A percentile compares a stretch with the other conserved stretches of the same genome.
These are phyloP conservation scores for Acromyrmex charruanus DNA, from an alignment of 1,140 invertebrate genomes.

Conservation along the genomic window DNA sequence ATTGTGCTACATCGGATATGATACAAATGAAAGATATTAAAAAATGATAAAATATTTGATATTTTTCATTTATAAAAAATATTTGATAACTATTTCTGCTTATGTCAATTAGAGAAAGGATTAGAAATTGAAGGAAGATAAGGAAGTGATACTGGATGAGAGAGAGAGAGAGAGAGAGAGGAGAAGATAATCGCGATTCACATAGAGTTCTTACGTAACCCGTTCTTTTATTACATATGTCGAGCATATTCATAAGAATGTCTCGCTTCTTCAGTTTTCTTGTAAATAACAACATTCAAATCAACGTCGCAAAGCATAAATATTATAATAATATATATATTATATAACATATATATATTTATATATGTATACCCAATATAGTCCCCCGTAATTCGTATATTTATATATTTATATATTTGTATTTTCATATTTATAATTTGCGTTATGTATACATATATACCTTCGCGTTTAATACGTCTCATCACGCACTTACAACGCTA, in stretches of 20 bases:
- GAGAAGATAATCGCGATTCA: constrained; percentile 23
- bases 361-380: constrained; percentile 77
- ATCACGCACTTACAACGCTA: constrained; percentile 65
- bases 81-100: neutral
- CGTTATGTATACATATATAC: constrained; percentile 81
- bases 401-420: constrained; percentile 75
- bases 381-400: constrained; percentile 75
- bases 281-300: constrained; percentile 85
- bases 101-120: neutral
- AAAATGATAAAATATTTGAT: neutral
- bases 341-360: constrained; percentile 80
- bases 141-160: neutral
- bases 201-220: constrained; percentile 66
- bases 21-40: neutral
- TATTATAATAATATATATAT: constrained; percentile 81
- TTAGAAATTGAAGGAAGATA: neutral
- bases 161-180: no score
- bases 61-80: no score
- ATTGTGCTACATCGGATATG: neutral
- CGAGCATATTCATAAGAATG: constrained; percentile 82
- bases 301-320: constrained; percentile 84
- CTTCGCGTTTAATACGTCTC: constrained; percentile 81
- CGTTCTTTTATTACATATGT: constrained; percentile 83
- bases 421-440: constrained; percentile 78
- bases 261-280: constrained; percentile 75